These are phyloP conservation scores for Hyphantria cunea DNA, from an alignment of 1,140 invertebrate genomes.

Conservation along the genomic window DNA sequence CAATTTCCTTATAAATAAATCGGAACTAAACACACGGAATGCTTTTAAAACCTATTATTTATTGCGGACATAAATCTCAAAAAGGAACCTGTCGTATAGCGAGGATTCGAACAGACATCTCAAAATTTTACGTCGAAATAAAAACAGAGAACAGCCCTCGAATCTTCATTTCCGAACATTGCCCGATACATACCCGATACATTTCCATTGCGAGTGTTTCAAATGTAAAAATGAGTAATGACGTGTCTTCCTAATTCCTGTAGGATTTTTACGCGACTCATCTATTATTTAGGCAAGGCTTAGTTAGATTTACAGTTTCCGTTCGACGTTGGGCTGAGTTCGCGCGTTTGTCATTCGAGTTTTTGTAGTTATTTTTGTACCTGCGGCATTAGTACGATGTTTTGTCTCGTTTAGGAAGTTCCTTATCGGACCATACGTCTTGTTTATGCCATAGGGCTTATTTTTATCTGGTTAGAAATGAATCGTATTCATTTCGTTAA, in stretches of 20 bases:
- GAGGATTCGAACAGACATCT: background rate
- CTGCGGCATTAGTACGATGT: background rate
- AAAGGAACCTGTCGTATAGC: conserved; percentile 11
- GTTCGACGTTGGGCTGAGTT: conserved; percentile 35
- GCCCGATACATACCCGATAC: conserved; percentile 35
- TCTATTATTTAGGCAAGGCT: conserved; percentile 63
- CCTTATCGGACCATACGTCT: too few relatives aligned
- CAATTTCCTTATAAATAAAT: conserved; percentile 15
- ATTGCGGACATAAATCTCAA: conserved; percentile 19
- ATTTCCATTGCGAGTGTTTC: conserved; percentile 44
- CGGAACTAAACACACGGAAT: conserved; percentile 12
- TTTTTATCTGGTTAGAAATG: too few relatives aligned
- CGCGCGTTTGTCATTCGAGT: conserved; percentile 38
- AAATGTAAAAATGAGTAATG: conserved; percentile 49
- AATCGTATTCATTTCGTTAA: too few relatives aligned
- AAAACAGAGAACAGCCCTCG: conserved; percentile 10
- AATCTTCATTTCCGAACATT: conserved; percentile 30
- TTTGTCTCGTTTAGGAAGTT: background rate
- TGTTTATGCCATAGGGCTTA: too few relatives aligned
- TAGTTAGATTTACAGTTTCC: conserved; percentile 58
- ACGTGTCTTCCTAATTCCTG: conserved; percentile 57
- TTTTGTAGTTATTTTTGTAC: conserved; percentile 32
- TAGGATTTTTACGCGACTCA: conserved; percentile 50
- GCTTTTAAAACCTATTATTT: conserved; percentile 21
- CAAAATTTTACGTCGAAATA: background rate